These are phyloP conservation scores for Lacanobia oleracea DNA, from an alignment of 2,888 invertebrate genomes.

Conservation along the genomic window DNA sequence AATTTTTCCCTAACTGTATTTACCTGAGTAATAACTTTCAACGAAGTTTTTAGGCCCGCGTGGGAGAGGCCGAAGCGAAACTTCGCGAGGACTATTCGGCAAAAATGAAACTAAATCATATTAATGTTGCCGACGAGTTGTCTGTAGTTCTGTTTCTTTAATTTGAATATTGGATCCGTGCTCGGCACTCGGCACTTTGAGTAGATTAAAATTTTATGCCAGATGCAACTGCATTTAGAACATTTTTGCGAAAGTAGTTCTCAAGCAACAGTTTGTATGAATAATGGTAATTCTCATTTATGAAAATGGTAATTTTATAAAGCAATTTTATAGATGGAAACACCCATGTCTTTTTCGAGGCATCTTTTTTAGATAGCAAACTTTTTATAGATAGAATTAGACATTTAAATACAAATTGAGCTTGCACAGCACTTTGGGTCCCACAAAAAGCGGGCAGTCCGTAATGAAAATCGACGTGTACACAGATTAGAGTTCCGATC, in stretches of 20 bases:
- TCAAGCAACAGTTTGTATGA: conserved; percentile 62
- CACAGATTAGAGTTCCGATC: conserved; percentile 79
- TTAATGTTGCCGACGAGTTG: conserved; percentile 74
- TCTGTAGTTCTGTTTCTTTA: conserved; percentile 72
- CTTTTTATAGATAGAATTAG: conserved; percentile 24
- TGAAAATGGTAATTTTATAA: conserved; percentile 42
- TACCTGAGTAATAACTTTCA: conserved; percentile 82
- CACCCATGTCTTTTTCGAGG: conserved; percentile 18
- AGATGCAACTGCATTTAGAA: conserved; percentile 71
- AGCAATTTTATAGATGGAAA: conserved; percentile 32
- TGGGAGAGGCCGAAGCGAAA: conserved; percentile 68
- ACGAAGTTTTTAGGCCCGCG: conserved; percentile 72
- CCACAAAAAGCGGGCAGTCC: conserved; percentile 79
- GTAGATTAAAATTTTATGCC: conserved; percentile 72
- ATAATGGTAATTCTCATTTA: conserved; percentile 56
- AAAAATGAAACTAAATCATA: conserved; percentile 80
- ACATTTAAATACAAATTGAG: conserved; percentile 77
- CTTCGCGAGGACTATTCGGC: conserved; percentile 74
- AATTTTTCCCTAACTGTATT: conserved; percentile 80
- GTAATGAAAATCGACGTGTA: conserved; percentile 85
- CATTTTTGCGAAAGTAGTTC: conserved; percentile 64
- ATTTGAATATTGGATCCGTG: conserved; percentile 77
- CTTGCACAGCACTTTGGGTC: conserved; percentile 69
- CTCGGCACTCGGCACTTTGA: conserved; percentile 65
- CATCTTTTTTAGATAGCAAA: not conserved